Evolutionary conservation across 2,797 vertebrate genomes (phyloP), one percentile per base, ranked within the genome.

Genomic region (Chromobotia macracanthus): DNA sequence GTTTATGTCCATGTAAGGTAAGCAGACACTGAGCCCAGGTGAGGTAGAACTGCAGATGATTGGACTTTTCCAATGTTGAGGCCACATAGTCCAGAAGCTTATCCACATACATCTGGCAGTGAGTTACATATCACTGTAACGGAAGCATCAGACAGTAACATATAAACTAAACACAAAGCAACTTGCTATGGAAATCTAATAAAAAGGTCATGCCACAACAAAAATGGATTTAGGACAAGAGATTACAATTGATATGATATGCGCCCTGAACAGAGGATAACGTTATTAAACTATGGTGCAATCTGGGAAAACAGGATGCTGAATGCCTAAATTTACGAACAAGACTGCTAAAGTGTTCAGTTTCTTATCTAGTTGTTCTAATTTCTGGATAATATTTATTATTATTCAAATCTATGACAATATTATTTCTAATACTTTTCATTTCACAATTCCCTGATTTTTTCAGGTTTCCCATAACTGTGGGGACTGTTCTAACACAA

Each of bases 31-130:
- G 93, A 3, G 95, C 90, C 98, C 98, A 99, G 0, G 84, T 89
- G 61, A 99, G 93, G 88, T 97, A 99, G 91, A 99, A 99, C 82
- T 99, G 95, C 72, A 99, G 90, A 81, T 99, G 98, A 50, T 90
- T 89, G 0, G 96, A 95, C 10, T 67, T 94, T 82, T 99, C 97
- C 83, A 99, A 89, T 23, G 94, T 93, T 0, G 92, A 77, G 0
- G 96, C 96, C 84, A 98, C 69, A 53, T 97, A 98, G 53, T 94
- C 92, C 53, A 99, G 88, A 13, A 96, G 84, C 75, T 97, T 98
- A 86, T 98, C 96, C 3, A 97, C 95, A 0, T 98, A 99, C 63
- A 64, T 97, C 95, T 1, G 97, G 96, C 1, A 99, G 93, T 0
- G 95, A 95, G 1, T 93, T 88, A n/a, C 95, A 94, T 50, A 99